Evolutionary conservation across 2,888 invertebrate genomes (phyloP).

Genomic region (Nephrotoma flavescens): DNA sequence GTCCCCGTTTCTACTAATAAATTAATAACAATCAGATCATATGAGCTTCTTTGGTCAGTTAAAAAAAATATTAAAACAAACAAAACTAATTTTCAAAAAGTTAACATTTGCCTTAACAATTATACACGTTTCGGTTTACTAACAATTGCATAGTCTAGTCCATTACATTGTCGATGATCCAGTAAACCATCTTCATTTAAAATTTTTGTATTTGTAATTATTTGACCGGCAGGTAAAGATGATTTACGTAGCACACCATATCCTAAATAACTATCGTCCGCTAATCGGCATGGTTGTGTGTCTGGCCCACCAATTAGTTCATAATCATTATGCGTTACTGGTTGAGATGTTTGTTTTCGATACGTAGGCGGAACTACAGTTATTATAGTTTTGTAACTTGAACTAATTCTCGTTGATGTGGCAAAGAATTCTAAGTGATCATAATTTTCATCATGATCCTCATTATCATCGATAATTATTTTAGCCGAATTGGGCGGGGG

Average conservation of each 20-base stretch:
- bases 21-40: not conserved
- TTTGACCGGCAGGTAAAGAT: slow-evolving; percentile 38
- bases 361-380: slow-evolving; percentile 38
- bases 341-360: slow-evolving; percentile 19
- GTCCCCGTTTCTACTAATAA: not conserved
- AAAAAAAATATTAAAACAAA: not conserved
- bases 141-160: slow-evolving; percentile 67
- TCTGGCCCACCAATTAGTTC: slow-evolving; percentile 51
- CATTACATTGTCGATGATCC: slow-evolving; percentile 56
- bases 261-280: slow-evolving; percentile 67
- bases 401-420: slow-evolving; percentile 49
- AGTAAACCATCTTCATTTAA: slow-evolving; percentile 21
- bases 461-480: slow-evolving; percentile 14
- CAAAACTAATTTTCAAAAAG: not conserved
- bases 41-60: not conserved
- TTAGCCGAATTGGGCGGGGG: slow-evolving; percentile 13
- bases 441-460: slow-evolving; percentile 43
- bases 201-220: slow-evolving; percentile 34
- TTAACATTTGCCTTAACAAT: not conserved
- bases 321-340: slow-evolving; percentile 51
- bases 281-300: slow-evolving; percentile 54
- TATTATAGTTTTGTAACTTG: slow-evolving; percentile 56
- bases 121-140: slow-evolving; percentile 68
- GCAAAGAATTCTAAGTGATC: slow-evolving; percentile 71
- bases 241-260: slow-evolving; percentile 64